Base-by-base conservation (phyloP, 2,113 vertebrate genomes). In the Astatotilapia flaviijosephi region DNA sequence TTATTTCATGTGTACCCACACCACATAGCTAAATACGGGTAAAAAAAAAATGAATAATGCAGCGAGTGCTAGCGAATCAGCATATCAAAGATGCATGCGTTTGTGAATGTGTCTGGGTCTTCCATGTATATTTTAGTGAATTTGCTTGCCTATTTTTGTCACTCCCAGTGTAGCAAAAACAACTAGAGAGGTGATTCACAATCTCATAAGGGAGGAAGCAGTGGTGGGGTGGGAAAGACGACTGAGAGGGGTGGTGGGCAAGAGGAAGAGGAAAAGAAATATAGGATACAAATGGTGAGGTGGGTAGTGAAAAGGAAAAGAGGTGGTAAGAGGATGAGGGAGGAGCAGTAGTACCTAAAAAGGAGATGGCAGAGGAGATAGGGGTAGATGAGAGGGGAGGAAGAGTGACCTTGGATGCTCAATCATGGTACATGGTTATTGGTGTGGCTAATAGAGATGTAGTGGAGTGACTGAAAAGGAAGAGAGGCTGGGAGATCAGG, bases 391-490 rank as follows among this genome's bases (percentile, higher is more conserved):
- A 60, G 56, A 70, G 28, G 23, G 60, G 65, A 87, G 49, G 17
- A 58, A 40, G 82, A 83, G 80, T 91, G 92, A 95, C 94, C 94
- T 95, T 94, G 90, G 91, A 73, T 83, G 90, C 85, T 92, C 86
- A 91, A 93, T 91, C 91, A 84, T 73, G 85, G 90, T 83, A 88
- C 83, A 58, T n/a, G 82, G 89, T 90, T 92, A 92, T 83, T 89
- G 88, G 90, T 62, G 60, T 23, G 85, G 86, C 90, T 95, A 94
- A 95, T 93, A 89, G 88, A 95, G 89, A 94, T 80, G 19, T 77
- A 91, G 86, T 53, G 73, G 73, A 84, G 53, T 73, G 75, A 79
- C 31, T 33, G 12, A 86, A 86, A 73, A 73, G 51, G 51, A 17
- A 75, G 75, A 83, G 82, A 83, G 84, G 73, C 82, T 35, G 23